Evolutionary conservation across 2,888 invertebrate species (phyloP).

Genomic region (Drosophila phalerata): DNA sequence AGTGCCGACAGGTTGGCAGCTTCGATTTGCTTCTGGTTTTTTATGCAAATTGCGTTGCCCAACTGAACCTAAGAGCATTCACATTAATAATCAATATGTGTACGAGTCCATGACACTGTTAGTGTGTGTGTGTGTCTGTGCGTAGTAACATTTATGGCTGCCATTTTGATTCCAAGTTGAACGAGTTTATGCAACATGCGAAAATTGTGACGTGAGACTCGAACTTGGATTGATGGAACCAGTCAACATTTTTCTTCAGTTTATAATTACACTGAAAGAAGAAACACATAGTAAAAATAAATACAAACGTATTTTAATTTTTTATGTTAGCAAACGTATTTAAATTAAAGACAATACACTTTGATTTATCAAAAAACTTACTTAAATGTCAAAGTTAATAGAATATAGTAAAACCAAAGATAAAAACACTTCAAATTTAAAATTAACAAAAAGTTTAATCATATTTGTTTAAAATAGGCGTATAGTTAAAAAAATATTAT

Average conservation of each 20-base stretch:
- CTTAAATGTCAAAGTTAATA: too few species aligned
- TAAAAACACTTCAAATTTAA: too few species aligned
- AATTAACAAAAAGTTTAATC: too few species aligned
- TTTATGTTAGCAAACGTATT: too few species aligned
- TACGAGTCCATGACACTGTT: neutral
- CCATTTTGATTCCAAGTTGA: constrained; percentile 36
- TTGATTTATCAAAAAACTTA: too few species aligned
- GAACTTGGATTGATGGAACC: constrained; percentile 51
- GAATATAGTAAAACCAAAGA: too few species aligned
- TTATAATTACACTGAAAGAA: too few species aligned
- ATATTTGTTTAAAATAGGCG: too few species aligned
- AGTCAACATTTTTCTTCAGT: neutral
- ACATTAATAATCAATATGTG: constrained; percentile 49
- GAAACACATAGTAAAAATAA: too few species aligned
- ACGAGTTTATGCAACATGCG: constrained; percentile 49
- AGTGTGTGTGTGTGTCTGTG: constrained; percentile 21
- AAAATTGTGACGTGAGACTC: constrained; percentile 23
- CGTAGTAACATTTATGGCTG: constrained; percentile 46
- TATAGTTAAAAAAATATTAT: too few species aligned
- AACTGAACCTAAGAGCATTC: constrained; percentile 34
- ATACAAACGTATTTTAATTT: too few species aligned
- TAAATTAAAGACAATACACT: too few species aligned
- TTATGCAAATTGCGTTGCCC: constrained; percentile 52
- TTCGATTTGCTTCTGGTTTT: constrained; percentile 45
- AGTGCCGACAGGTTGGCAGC: constrained; percentile 50